phyloP scores from a whole-genome alignment of 2,888 invertebrate species.

The Andrena dorsata region DNA sequence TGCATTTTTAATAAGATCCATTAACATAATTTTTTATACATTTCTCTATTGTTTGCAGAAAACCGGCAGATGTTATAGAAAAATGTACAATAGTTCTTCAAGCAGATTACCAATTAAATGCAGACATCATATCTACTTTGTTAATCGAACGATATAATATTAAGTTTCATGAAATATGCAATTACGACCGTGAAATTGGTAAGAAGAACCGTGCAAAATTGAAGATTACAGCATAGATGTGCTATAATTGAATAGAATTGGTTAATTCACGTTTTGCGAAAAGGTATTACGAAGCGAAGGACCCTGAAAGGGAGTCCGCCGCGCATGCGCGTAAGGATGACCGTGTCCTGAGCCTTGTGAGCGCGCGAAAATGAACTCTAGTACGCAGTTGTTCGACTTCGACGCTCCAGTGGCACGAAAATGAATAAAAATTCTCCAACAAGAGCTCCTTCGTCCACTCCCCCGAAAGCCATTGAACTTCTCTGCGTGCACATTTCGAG shows the following conservation, averaged over 20 bases:
- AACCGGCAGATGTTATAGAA: too few species aligned
- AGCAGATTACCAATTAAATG: too few species aligned
- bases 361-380: neutral
- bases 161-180: neutral
- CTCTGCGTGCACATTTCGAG: neutral
- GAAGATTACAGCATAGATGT: neutral
- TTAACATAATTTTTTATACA: too few species aligned
- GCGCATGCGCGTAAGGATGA: neutral
- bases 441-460: neutral
- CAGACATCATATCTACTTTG: too few species aligned
- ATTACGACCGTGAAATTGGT: neutral
- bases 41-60: too few species aligned
- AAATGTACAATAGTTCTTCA: too few species aligned
- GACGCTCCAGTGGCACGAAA: neutral
- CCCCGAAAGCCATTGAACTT: neutral
- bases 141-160: neutral
- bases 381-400: neutral
- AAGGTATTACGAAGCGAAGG: neutral
- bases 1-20: too few species aligned
- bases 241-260: constrained; percentile 12
- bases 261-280: constrained; percentile 5
- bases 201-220: constrained; percentile 14
- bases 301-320: neutral
- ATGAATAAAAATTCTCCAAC: neutral
- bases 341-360: neutral